Evolutionary conservation across 2,888 invertebrate genomes (phyloP).

Genomic region (Euproctis similis): DNA sequence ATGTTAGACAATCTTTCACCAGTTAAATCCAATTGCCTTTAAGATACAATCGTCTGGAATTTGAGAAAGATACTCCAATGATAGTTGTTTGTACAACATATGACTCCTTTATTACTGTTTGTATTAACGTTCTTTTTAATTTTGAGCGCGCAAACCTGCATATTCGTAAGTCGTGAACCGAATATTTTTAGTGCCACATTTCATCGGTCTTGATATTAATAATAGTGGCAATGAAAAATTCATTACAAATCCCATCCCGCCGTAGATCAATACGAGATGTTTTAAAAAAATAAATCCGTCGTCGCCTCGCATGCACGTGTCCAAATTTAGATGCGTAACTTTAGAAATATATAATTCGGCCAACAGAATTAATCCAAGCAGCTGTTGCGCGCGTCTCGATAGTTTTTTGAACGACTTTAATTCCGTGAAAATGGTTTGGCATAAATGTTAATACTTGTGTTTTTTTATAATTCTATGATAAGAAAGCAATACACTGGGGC

Average conservation of each 20-base stretch:
- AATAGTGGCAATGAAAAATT: slow-evolving; percentile 2
- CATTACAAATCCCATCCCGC: not conserved
- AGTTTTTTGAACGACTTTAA: slow-evolving; percentile 19
- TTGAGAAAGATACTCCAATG: too few species aligned
- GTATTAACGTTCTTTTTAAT: too few species aligned
- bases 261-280: slow-evolving; percentile 6
- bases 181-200: not conserved
- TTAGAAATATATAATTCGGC: slow-evolving; percentile 31
- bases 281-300: slow-evolving; percentile 19
- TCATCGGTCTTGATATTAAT: not conserved
- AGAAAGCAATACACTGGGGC: too few species aligned
- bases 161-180: too few species aligned
- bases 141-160: too few species aligned
- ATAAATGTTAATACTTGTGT: too few species aligned
- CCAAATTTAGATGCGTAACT: slow-evolving; percentile 37
- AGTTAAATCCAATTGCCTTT: too few species aligned
- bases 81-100: too few species aligned
- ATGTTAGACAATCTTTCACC: too few species aligned
- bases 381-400: slow-evolving; percentile 39
- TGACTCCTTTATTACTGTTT: too few species aligned
- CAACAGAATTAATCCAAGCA: slow-evolving; percentile 52
- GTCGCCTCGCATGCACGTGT: slow-evolving; percentile 26
- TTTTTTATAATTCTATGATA: too few species aligned
- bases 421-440: slow-evolving; percentile 15
- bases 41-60: too few species aligned